A percentile compares a stretch with the other conserved stretches of the same genome.
Conservation (phyloP, 2,797 vertebrate genomes). For the Lateolabrax maculatus region DNA sequence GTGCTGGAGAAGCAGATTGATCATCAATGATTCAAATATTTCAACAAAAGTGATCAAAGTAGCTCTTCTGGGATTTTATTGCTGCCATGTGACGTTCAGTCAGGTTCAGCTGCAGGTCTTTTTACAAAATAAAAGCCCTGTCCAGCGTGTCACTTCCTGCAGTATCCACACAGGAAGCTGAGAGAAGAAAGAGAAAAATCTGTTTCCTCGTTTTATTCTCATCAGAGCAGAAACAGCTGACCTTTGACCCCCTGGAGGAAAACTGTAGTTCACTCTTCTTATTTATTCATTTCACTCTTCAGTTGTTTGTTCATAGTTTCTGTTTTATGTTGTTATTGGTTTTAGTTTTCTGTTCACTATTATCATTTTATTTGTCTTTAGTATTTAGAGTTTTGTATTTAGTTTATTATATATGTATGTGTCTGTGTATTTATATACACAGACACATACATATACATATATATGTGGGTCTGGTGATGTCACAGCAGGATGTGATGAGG, state of each 20-base stretch:
- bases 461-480: conserved; percentile 30
- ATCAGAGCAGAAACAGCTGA: conserved; percentile 20
- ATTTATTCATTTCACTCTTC: not conserved
- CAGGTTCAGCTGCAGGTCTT: not conserved
- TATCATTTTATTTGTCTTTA: not conserved
- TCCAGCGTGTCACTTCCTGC: conserved; percentile 38
- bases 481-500: conserved; percentile 58
- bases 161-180: conserved; percentile 44
- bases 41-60: not conserved
- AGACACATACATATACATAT: too few species aligned
- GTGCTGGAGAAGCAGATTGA: too few species aligned
- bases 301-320: not conserved
- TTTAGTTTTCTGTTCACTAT: too few species aligned
- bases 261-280: not conserved
- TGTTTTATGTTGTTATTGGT: too few species aligned
- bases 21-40: not conserved
- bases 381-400: too few species aligned
- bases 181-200: conserved; percentile 14
- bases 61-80: not conserved
- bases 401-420: not conserved
- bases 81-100: not conserved
- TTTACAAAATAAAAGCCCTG: conserved; percentile 53
- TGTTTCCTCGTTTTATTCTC: conserved; percentile 53
- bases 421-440: too few species aligned
- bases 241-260: conserved; percentile 28